Evolutionary conservation across 2,113 vertebrate genomes (phyloP).

Genomic region (Paracanthobrama guichenoti): DNA sequence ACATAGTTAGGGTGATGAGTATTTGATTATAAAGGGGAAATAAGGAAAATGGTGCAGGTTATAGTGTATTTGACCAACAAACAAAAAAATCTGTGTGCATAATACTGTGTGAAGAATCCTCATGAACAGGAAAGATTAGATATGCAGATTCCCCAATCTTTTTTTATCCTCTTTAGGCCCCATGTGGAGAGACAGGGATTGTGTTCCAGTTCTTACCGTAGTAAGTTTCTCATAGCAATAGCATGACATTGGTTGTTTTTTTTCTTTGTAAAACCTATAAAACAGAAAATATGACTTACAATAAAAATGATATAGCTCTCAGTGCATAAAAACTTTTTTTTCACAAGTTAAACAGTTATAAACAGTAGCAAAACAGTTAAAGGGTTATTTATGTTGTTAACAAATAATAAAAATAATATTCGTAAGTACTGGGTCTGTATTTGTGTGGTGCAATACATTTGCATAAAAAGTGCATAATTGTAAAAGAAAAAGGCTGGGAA

Average conservation of each 20-base stretch:
- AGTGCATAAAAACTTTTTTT: no score
- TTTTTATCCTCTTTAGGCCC: conserved; percentile 44
- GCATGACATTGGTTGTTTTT: background rate
- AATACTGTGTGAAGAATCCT: background rate
- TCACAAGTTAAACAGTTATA: no score
- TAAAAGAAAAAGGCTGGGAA: background rate
- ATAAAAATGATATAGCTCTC: no score
- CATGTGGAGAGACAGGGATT: background rate
- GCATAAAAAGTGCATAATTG: background rate
- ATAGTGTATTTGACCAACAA: background rate
- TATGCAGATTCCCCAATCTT: conserved; percentile 43
- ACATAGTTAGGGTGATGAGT: background rate
- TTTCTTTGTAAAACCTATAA: background rate
- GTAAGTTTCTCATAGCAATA: background rate
- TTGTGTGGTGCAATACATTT: no score
- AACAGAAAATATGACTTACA: background rate
- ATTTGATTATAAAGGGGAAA: background rate
- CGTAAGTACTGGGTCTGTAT: no score
- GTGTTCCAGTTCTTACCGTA: background rate
- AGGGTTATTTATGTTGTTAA: background rate
- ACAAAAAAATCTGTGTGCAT: background rate
- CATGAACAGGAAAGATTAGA: background rate
- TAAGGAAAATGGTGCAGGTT: background rate
- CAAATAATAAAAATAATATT: no score
- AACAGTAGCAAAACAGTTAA: background rate